Conservation (phyloP, 2,888 invertebrate genomes). For the Rugalucina vietnamica region DNA sequence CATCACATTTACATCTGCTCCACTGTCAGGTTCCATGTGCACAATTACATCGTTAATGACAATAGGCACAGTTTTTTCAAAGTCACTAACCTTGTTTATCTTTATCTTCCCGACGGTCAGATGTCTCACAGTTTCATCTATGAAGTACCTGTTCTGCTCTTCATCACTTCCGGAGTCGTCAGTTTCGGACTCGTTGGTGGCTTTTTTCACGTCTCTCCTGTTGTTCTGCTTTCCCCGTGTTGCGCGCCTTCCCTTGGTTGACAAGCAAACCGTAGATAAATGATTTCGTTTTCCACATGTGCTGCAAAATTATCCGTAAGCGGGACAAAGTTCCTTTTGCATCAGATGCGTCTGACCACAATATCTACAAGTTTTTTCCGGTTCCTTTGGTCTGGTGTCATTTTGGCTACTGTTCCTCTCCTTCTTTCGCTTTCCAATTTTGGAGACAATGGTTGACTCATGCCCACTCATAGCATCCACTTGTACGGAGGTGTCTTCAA, state of each 20-base stretch:
- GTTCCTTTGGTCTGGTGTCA: background rate
- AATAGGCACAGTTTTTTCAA: too few relatives aligned
- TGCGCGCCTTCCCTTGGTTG: background rate
- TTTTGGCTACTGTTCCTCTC: background rate
- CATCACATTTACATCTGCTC: too few relatives aligned
- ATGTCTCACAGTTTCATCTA: background rate
- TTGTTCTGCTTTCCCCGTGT: background rate
- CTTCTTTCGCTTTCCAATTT: too few relatives aligned
- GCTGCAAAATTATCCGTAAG: background rate
- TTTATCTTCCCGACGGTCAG: too few relatives aligned
- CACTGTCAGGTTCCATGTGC: too few relatives aligned
- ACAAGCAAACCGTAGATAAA: slow-evolving; percentile 11
- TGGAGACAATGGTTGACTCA: too few relatives aligned
- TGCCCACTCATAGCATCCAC: too few relatives aligned
- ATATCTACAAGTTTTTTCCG: background rate
- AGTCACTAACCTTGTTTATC: too few relatives aligned
- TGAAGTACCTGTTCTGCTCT: background rate
- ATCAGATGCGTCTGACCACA: background rate
- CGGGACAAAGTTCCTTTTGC: background rate
- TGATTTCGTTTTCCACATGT: slow-evolving; percentile 15
- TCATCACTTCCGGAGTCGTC: background rate
- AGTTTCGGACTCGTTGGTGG: background rate
- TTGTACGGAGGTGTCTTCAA: background rate
- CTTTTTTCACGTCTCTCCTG: background rate
- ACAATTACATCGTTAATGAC: too few relatives aligned